phyloP scores from a whole-genome alignment of 2,888 invertebrate genomes.

The Ophioninae sp. region DNA sequence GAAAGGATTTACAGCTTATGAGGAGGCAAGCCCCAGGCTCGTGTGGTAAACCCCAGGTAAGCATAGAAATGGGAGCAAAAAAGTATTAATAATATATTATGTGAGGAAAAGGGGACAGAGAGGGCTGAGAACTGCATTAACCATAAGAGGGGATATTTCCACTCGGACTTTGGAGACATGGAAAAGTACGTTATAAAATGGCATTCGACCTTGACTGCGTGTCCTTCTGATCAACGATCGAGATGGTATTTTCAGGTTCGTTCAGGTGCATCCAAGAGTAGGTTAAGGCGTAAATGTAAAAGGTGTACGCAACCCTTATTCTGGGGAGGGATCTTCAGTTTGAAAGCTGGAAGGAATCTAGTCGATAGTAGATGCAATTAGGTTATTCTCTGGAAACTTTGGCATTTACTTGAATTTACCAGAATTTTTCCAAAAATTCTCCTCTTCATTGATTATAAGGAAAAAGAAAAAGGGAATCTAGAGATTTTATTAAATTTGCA shows the following conservation, averaged over 20 bases:
- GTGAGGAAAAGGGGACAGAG: constrained; percentile 2
- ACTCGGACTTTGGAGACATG: constrained; percentile 9
- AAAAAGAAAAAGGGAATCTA: no score
- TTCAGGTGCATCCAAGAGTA: constrained; percentile 26
- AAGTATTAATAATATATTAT: constrained; percentile 42
- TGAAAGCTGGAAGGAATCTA: no score
- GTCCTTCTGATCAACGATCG: constrained; percentile 17
- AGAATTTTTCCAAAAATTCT: neutral
- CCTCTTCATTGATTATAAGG: no score
- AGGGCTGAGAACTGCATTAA: neutral
- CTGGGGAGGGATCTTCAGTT: neutral
- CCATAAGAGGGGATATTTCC: constrained; percentile 2
- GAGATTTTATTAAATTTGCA: no score
- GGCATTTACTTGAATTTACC: neutral
- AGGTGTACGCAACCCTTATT: neutral
- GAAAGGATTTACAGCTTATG: constrained; percentile 25
- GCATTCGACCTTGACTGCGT: constrained; percentile 49
- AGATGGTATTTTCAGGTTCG: constrained; percentile 2
- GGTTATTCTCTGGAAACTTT: neutral
- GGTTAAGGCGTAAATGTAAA: constrained; percentile 18
- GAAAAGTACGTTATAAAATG: constrained; percentile 21
- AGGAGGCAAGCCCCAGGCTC: constrained; percentile 16
- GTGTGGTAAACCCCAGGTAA: constrained; percentile 34
- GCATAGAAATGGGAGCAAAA: constrained; percentile 34
- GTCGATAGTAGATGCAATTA: no score